Base-by-base conservation (phyloP, 2,888 invertebrate genomes). In the Empis stercorea region DNA sequence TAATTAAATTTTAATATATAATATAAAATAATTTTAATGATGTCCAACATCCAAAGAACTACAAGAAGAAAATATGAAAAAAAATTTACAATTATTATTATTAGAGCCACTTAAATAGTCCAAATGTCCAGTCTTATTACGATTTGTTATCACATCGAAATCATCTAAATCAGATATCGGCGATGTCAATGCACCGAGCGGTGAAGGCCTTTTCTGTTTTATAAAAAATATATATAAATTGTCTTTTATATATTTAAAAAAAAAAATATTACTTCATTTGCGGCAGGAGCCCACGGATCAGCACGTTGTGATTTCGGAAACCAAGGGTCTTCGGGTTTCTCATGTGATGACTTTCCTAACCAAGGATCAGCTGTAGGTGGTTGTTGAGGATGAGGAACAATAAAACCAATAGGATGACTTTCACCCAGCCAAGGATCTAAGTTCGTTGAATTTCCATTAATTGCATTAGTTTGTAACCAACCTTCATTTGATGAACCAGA, bases 91-190 rank as follows among this genome's bases (percentile, higher is more conserved):
- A 55, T 66, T 66, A 52, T 67, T 68, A 53, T 69, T 69, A 55
- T 66, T 66, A 52, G 63, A 59, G 54, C 61, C 62, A 58, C 52
- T 57, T 52, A 61, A 59, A 50, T 58, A 59, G 47, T 57, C 59
- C 42, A 55, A 51, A 49, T 64, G 66, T 46, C 61, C 63, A 55
- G 68, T 63, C 59, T 70, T 73, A 61, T 78, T 80, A 50, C 89
- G 78, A 72, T 87, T 87, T 50, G 85, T 84, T 54, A 91, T 80
- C 52, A 84, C 78, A 68, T 89, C 89, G 70, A 91, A 91, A 65
- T 91, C 89, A 66, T 89, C 88, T 64, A 89, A 73, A 66, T 87
- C 87, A 7, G 80, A 77, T 2, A 77, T 73, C 4, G 81, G 76
- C 14, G 55, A 54, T n/a, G 52, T 54, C 64, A 48, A 56, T 52